Base-by-base conservation (phyloP, 2,797 vertebrate genomes). In the Chelon auratus region DNA sequence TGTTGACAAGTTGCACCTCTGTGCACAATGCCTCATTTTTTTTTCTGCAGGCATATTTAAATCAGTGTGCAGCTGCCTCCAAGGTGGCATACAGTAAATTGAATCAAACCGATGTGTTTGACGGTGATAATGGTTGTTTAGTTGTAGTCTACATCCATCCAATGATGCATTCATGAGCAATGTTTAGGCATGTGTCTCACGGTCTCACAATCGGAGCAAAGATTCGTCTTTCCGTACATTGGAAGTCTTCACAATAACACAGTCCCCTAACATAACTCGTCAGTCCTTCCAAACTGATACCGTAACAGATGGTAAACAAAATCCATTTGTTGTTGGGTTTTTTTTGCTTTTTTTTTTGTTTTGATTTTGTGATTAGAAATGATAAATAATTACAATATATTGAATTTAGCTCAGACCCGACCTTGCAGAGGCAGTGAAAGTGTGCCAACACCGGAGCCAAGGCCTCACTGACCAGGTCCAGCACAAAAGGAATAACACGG, bases 381-480 rank as follows among this genome's bases (percentile, higher is more conserved):
- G 7, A 62, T 64, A 9, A 45, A 55, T 77, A 65, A 48, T 33
- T 52, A 14, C 43, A 45, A 56, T 50, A 42, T 45, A 37, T 45
- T 83, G 43, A 72, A 64, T 56, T 69, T 60, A 33, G 65, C 37
- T 17, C 36, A 47, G 66, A 83, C 39, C 43, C 68, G 54, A 57
- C 70, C 56, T 43, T 51, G 56, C 62, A 77, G 65, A 70, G 40
- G 40, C n/a, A 14, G 24, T 48, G 17, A 20, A 24, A 68, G 42
- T 68, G 48, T 13, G 40, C 37, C 50, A 75, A 75, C 65, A 75
- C 77, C 62, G 72, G 66, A 73, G 72, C 65, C 80, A 69, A 80
- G 54, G 72, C 53, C 67, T 77, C 48, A 14, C 9, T 73, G 84
- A 77, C 84, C 68, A 57, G 75, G 62, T 72, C 42, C 72, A 68